A percentile compares a stretch with the other conserved stretches of the same genome.
phyloP scores from a whole-genome alignment of 37 sponge, comb jelly and placozoan genomes.

The Oopsacas minuta region DNA sequence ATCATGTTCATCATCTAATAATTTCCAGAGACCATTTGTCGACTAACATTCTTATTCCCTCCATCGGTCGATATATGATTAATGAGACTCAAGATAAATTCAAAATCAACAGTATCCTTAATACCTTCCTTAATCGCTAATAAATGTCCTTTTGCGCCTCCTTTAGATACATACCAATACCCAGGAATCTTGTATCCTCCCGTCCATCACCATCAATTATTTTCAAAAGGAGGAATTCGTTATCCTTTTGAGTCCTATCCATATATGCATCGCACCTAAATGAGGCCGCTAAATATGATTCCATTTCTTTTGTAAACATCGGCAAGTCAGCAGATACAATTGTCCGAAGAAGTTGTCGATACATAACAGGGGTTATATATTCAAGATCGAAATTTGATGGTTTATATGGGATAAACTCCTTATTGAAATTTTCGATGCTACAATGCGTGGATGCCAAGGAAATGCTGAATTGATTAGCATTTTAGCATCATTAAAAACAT shows the following conservation, averaged over 20 bases:
- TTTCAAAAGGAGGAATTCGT: background rate
- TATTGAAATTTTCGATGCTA: background rate
- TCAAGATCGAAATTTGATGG: background rate
- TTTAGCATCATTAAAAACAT: conserved; percentile 11
- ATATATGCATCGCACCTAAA: conserved; percentile 2
- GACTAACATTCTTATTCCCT: background rate
- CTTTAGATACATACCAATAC: background rate
- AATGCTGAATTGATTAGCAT: background rate
- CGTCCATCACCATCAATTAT: background rate
- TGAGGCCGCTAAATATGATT: background rate
- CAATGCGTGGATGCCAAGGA: background rate
- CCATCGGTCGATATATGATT: background rate
- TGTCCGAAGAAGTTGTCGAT: background rate
- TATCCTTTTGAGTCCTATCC: background rate
- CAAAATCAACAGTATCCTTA: conserved; percentile 4
- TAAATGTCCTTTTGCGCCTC: conserved; percentile 3
- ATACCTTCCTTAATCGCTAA: background rate
- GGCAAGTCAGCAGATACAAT: background rate
- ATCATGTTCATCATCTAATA: background rate
- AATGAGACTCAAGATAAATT: background rate
- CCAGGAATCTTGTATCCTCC: background rate
- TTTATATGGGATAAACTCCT: background rate
- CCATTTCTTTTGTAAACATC: background rate
- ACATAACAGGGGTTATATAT: background rate
- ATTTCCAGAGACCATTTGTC: conserved; percentile 15